Conservation (phyloP, 1,140 invertebrate genomes). For the Pseudomyrmex sp. region DNA sequence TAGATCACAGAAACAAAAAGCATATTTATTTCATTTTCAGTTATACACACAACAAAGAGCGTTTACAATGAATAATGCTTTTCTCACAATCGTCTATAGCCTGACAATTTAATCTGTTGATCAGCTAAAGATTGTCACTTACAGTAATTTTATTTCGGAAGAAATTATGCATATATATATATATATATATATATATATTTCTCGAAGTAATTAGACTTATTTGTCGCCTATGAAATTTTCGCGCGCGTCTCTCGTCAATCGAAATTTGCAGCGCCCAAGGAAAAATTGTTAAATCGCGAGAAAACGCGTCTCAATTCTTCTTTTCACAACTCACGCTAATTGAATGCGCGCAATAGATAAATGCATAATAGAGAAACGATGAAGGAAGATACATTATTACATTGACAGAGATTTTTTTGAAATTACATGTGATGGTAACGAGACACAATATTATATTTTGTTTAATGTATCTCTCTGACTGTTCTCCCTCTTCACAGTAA, state of each 20-base stretch:
- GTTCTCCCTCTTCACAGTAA: neutral
- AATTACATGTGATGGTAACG: conserved; percentile 22
- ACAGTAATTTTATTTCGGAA: conserved; percentile 7
- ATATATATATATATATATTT: neutral
- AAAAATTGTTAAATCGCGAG: conserved; percentile 42
- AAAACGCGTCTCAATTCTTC: conserved; percentile 1
- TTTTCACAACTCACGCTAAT: conserved; percentile 15
- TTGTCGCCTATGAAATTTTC: neutral
- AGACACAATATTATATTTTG: conserved; percentile 13
- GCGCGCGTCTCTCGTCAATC: neutral
- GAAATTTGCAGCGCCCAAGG: neutral
- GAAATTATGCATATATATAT: neutral
- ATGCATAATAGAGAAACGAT: neutral
- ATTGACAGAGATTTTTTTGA: conserved; percentile 17
- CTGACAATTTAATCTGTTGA: conserved; percentile 19
- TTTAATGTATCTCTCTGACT: neutral
- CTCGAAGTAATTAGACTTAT: neutral
- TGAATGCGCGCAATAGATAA: conserved; percentile 8
- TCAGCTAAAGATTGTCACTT: conserved; percentile 4
- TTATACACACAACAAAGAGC: conserved; percentile 18
- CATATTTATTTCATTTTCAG: conserved; percentile 17
- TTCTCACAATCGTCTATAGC: neutral
- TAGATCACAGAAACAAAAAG: neutral
- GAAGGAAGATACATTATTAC: conserved; percentile 37
- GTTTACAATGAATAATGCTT: neutral